phyloP scores from a whole-genome alignment of 2,113 vertebrate genomes.

The Pseudorhombus dupliciocellatus region DNA sequence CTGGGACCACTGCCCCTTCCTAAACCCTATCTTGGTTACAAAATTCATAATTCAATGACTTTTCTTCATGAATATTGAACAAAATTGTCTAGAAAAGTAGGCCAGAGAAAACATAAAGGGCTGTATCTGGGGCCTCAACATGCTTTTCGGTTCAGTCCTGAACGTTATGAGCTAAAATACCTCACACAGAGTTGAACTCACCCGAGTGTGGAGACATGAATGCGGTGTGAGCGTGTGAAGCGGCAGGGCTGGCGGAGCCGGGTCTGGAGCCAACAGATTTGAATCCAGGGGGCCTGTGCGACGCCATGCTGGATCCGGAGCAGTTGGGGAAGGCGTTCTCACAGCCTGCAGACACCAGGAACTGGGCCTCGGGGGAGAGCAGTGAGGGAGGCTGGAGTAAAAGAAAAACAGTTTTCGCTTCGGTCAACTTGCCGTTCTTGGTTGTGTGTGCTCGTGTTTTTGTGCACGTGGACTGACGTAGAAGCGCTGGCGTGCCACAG shows the following conservation, averaged over 20 bases:
- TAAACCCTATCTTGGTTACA: not conserved
- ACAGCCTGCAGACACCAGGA: slow-evolving; percentile 70
- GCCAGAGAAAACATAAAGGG: too few species aligned
- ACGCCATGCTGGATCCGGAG: slow-evolving; percentile 65
- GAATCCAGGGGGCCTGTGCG: slow-evolving; percentile 76
- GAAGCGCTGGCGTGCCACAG: slow-evolving; percentile 82
- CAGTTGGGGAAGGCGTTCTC: slow-evolving; percentile 77
- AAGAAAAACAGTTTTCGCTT: not conserved
- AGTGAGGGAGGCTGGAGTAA: slow-evolving; percentile 71
- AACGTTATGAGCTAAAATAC: not conserved
- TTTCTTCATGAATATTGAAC: too few species aligned
- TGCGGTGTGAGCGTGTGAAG: slow-evolving; percentile 56
- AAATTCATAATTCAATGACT: not conserved
- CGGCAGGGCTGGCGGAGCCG: slow-evolving; percentile 62
- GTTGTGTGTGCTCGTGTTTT: not conserved
- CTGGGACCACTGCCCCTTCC: not conserved
- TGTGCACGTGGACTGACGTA: slow-evolving; percentile 83
- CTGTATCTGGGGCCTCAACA: too few species aligned
- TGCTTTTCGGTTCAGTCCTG: not conserved
- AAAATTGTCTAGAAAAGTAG: too few species aligned
- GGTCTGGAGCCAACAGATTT: slow-evolving; percentile 78
- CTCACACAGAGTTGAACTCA: slow-evolving; percentile 24
- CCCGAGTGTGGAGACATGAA: slow-evolving; percentile 80
- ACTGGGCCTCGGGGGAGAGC: slow-evolving; percentile 73
- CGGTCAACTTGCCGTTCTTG: not conserved